Conservation (phyloP, 2,113 vertebrate genomes). For the Cephalopholis sonnerati region DNA sequence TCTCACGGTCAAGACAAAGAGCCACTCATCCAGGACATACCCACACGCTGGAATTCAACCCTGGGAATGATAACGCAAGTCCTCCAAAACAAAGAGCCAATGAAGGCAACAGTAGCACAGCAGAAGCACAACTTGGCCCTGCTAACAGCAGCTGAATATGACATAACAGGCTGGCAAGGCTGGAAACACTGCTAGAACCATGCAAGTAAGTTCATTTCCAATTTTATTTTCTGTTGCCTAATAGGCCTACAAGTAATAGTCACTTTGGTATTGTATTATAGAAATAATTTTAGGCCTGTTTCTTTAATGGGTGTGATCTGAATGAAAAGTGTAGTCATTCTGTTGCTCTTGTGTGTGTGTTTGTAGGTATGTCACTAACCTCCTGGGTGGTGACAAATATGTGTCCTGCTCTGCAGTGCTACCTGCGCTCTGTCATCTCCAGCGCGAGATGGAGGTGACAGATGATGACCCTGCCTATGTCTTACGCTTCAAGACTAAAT, state of each 20-base stretch:
- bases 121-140: slow-evolving; percentile 6
- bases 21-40: slow-evolving; percentile 10
- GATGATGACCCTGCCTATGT: background rate
- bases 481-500: background rate
- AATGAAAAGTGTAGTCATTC: no score
- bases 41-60: background rate
- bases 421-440: no score
- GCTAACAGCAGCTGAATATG: background rate
- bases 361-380: background rate
- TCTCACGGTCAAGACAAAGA: background rate
- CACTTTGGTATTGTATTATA: no score
- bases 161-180: background rate
- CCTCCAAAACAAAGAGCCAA: background rate
- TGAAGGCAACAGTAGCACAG: background rate
- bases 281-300: no score
- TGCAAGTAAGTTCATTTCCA: background rate
- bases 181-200: slow-evolving; percentile 17
- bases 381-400: background rate
- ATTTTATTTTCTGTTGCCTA: no score
- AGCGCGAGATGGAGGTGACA: no score
- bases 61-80: background rate
- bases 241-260: no score
- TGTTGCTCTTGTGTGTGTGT: no score
- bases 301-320: no score
- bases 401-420: background rate